phyloP scores from a whole-genome alignment of 2,797 vertebrate species.

The Sparus aurata region DNA sequence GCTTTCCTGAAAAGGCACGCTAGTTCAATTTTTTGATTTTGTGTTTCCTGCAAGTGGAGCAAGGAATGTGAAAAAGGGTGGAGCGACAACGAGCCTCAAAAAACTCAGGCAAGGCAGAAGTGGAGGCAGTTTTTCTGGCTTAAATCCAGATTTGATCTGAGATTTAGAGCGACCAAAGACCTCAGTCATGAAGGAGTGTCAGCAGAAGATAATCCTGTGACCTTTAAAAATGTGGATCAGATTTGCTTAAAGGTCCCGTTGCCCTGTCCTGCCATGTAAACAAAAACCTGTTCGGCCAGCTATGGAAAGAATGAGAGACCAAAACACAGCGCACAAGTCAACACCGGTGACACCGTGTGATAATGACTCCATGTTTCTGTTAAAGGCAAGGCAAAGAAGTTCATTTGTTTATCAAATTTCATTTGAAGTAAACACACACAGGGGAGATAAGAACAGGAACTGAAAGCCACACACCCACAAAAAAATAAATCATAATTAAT shows the following conservation, averaged over 20 bases:
- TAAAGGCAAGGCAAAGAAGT: accelerated
- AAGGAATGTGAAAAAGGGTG: slow-evolving; percentile 53
- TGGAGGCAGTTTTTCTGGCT: neutral
- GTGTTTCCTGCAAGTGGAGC: slow-evolving; percentile 21
- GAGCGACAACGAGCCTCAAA: neutral
- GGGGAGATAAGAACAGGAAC: neutral
- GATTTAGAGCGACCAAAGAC: neutral
- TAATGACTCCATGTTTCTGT: neutral
- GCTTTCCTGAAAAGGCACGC: neutral
- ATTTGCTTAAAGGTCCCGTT: slow-evolving; percentile 39
- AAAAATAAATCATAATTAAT: too few relatives aligned
- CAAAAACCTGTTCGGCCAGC: slow-evolving; percentile 48
- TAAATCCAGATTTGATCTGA: neutral
- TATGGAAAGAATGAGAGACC: neutral
- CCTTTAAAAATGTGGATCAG: slow-evolving; percentile 28
- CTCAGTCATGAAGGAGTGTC: neutral
- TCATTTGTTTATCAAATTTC: neutral
- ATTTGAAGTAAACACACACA: too few relatives aligned
- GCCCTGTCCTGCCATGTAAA: neutral
- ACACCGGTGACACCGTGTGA: neutral
- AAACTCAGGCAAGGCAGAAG: neutral
- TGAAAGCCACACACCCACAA: too few relatives aligned
- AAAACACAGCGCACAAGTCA: neutral
- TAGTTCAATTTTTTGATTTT: neutral
- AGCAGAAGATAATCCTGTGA: slow-evolving; percentile 36